Conservation (phyloP, 2,888 invertebrate genomes). For the Harmothoe impar region DNA sequence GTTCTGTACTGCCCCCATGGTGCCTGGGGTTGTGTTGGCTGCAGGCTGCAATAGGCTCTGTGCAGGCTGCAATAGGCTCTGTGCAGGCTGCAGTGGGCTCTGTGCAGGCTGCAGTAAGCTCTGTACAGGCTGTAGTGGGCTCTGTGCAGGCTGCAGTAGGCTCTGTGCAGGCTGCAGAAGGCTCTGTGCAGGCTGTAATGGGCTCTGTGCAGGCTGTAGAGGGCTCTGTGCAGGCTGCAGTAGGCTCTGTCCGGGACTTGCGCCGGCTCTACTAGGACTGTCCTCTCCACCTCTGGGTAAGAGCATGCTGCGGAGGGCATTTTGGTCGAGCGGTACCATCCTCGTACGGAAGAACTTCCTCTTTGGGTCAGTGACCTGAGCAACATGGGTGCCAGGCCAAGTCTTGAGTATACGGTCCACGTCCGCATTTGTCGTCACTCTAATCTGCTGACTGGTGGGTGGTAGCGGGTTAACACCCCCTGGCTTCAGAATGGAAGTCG, state of each 20-base stretch:
- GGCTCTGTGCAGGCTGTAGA: too few relatives aligned
- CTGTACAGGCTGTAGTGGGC: too few relatives aligned
- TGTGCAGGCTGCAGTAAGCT: too few relatives aligned
- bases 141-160: not conserved
- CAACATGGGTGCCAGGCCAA: not conserved
- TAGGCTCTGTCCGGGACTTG: too few relatives aligned
- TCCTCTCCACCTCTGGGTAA: not conserved
- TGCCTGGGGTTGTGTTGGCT: not conserved
- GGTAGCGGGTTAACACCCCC: not conserved
- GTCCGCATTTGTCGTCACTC: not conserved
- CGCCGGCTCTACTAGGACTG: not conserved
- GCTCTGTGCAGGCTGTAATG: too few relatives aligned
- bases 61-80: not conserved
- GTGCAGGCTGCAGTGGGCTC: too few relatives aligned
- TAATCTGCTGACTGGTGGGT: not conserved
- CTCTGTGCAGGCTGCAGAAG: too few relatives aligned
- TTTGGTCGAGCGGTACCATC: not conserved
- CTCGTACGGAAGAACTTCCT: conserved; percentile 38
- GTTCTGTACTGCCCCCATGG: not conserved
- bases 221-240: too few relatives aligned
- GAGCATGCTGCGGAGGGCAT: not conserved
- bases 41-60: not conserved
- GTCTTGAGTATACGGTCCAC: not conserved
- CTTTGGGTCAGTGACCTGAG: conserved; percentile 36
- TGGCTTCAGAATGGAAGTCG: not conserved